Conservation (phyloP, 2,888 invertebrate species). For the Tetragnatha montana region DNA sequence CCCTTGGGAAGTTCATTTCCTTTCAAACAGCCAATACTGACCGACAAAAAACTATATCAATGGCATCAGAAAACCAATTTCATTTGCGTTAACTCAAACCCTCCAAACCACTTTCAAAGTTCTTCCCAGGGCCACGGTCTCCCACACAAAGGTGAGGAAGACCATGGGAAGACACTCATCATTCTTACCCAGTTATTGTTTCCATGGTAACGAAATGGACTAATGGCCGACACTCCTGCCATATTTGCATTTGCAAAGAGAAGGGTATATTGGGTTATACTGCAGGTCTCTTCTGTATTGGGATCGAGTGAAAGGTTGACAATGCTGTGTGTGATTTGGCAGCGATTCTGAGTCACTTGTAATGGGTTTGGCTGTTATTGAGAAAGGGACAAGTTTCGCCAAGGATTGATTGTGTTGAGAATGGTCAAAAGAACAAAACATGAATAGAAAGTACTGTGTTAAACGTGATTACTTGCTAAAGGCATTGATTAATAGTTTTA, state of each 20-base stretch:
- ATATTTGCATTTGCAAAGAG: conserved; percentile 37
- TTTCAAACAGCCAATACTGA: no score
- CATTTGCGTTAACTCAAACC: neutral
- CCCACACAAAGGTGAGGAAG: neutral
- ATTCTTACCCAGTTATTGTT: conserved; percentile 23
- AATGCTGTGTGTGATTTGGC: neutral
- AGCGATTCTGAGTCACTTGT: neutral
- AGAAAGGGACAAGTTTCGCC: neutral
- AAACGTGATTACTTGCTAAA: no score
- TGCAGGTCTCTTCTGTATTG: neutral
- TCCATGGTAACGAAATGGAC: conserved; percentile 26
- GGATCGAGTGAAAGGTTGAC: neutral
- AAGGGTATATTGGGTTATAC: conserved; percentile 20
- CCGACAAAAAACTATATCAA: no score
- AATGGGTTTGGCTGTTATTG: neutral
- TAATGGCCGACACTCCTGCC: conserved; percentile 28
- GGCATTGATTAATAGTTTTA: no score
- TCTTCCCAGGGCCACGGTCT: neutral
- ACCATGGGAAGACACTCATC: neutral
- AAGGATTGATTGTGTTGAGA: neutral
- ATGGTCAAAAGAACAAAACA: no score
- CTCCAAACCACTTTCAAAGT: neutral
- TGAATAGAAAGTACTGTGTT: no score
- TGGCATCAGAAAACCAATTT: no score
- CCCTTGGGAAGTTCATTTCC: no score